phyloP scores from a whole-genome alignment of 2,888 invertebrate genomes.

The Epinotia ramella region DNA sequence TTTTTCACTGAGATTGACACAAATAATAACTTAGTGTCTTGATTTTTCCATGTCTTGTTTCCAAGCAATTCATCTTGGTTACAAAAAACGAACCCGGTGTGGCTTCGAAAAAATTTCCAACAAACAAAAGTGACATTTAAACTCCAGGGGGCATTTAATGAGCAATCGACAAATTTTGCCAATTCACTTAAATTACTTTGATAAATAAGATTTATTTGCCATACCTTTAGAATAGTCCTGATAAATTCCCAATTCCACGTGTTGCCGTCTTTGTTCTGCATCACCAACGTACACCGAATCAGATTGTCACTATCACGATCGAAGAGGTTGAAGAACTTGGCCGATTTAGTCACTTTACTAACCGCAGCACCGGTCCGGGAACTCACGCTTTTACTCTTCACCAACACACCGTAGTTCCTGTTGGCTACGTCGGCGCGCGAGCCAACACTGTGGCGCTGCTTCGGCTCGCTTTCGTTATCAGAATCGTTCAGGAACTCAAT shows the following conservation, averaged over 20 bases:
- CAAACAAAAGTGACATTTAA: too few species aligned
- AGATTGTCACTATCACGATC: constrained; percentile 88
- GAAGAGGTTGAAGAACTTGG: constrained; percentile 83
- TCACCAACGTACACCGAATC: constrained; percentile 93
- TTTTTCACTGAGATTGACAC: too few species aligned
- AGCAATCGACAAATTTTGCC: neutral
- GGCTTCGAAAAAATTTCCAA: too few species aligned
- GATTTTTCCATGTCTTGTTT: too few species aligned
- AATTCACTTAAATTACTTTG: neutral
- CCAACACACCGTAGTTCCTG: constrained; percentile 77
- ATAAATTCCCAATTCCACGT: constrained; percentile 98
- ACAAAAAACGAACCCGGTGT: too few species aligned
- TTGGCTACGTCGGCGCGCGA: constrained; percentile 75
- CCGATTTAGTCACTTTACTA: constrained; percentile 73
- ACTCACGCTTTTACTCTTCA: constrained; percentile 82
- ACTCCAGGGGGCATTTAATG: too few species aligned
- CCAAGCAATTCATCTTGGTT: too few species aligned
- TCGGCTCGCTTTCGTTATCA: constrained; percentile 73
- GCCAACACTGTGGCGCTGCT: constrained; percentile 76
- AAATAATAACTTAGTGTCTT: too few species aligned
- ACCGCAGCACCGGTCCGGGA: constrained; percentile 75
- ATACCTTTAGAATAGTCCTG: constrained; percentile 91
- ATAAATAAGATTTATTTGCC: neutral
- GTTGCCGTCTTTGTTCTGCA: constrained; percentile 91
- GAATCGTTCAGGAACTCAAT: constrained; percentile 76